Evolutionary conservation across 1,140 invertebrate genomes (phyloP).

Genomic region (Euglossa dilemma): DNA sequence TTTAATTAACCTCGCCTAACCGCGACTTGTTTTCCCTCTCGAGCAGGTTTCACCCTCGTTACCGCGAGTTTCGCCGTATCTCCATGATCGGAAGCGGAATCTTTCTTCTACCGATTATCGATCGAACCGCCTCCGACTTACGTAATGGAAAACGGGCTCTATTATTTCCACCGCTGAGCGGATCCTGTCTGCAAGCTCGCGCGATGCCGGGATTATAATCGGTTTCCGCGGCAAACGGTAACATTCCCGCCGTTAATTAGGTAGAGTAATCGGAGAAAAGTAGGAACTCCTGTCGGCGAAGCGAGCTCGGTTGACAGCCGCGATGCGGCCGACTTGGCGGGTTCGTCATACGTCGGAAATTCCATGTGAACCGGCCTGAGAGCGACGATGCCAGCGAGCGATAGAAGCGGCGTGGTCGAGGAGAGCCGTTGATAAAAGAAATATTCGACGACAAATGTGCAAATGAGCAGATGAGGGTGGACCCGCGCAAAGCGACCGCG

Average conservation of each 20-base stretch:
- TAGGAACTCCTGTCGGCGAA: not conserved
- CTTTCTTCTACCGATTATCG: not conserved
- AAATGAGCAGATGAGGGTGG: not conserved
- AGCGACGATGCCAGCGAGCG: constrained; percentile 45
- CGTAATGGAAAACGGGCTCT: not conserved
- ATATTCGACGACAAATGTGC: constrained; percentile 26
- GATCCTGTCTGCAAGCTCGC: not conserved
- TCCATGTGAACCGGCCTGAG: not conserved
- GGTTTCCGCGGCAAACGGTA: not conserved
- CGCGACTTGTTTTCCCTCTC: not conserved
- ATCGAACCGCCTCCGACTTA: not conserved
- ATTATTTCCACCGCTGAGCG: not conserved
- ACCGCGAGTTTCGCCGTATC: not conserved
- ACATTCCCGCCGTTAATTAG: not conserved
- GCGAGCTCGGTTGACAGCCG: constrained; percentile 10
- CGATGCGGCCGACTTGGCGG: not conserved
- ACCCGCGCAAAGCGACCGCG: not conserved
- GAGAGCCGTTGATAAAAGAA: constrained; percentile 14
- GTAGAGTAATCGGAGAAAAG: not conserved
- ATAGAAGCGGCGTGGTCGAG: constrained; percentile 33
- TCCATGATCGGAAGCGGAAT: too few species aligned
- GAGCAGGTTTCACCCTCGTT: not conserved
- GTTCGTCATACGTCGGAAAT: constrained; percentile 23
- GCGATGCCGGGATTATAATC: not conserved
- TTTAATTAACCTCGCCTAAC: not conserved